Percentiles rank a stretch among this genome's conserved stretches.
phyloP scores from a whole-genome alignment of 2,888 invertebrate species.

The Acronicta leporina region DNA sequence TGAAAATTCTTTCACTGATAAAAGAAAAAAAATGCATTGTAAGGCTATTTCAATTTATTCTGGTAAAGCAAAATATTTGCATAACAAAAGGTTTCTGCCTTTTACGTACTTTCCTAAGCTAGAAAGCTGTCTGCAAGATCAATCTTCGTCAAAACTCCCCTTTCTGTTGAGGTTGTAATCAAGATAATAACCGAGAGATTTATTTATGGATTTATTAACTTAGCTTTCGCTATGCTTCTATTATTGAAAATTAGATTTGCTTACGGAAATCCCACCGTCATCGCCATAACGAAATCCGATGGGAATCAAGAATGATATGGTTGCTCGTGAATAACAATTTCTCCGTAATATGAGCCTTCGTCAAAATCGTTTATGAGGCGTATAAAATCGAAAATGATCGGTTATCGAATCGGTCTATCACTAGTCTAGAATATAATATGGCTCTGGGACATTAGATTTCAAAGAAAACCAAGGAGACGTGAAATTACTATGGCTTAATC shows the following conservation, averaged over 20 bases:
- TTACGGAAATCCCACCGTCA: constrained; percentile 31
- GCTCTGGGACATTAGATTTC: constrained; percentile 14
- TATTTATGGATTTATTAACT: constrained; percentile 42
- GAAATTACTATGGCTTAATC: constrained; percentile 41
- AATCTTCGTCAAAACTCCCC: constrained; percentile 1
- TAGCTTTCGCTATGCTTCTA: constrained; percentile 40
- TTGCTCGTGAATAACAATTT: constrained; percentile 47
- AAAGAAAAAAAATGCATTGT: not conserved
- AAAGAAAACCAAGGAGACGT: constrained; percentile 31
- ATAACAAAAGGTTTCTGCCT: not conserved
- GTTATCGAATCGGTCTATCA: constrained; percentile 34
- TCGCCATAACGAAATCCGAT: constrained; percentile 42
- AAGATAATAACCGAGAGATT: constrained; percentile 34
- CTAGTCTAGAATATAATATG: constrained; percentile 24
- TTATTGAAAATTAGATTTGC: constrained; percentile 53
- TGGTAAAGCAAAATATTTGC: not conserved
- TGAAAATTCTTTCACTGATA: too few relatives aligned
- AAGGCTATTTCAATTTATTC: not conserved
- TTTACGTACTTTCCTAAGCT: not conserved
- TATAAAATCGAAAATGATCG: constrained; percentile 61
- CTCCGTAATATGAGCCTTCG: constrained; percentile 36
- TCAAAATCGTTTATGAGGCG: constrained; percentile 57
- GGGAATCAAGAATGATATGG: constrained; percentile 40
- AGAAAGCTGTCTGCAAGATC: not conserved
- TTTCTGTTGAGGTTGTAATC: constrained; percentile 4